These are phyloP conservation scores for Ciconia nigra DNA, from an alignment of 2,797 vertebrate species.

Conservation along the genomic window DNA sequence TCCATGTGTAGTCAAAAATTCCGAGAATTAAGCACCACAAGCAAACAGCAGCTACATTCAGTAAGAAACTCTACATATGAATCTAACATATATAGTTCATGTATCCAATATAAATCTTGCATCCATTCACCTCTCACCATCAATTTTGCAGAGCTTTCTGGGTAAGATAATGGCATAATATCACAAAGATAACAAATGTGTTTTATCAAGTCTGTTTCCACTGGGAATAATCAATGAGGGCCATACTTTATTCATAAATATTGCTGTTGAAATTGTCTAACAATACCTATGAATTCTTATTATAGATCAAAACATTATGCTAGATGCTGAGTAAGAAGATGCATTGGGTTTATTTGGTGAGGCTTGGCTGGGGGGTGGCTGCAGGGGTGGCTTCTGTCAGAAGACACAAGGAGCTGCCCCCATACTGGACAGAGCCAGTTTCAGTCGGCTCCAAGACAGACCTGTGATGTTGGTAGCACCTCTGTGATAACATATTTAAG, in stretches of 20 bases:
- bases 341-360: fast-evolving
- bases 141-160: background rate
- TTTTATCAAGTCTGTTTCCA: background rate
- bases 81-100: background rate
- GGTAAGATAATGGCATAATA: background rate
- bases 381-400: background rate
- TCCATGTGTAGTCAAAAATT: background rate
- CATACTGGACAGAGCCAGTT: background rate
- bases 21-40: background rate
- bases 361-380: background rate
- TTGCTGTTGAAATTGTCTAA: background rate
- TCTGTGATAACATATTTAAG: background rate
- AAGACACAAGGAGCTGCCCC: background rate
- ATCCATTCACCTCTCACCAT: background rate
- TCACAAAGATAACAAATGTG: background rate
- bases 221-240: background rate
- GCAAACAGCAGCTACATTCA: background rate
- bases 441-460: fast-evolving
- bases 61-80: background rate
- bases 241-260: background rate
- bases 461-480: fast-evolving
- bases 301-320: background rate
- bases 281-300: background rate
- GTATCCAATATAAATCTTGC: background rate
- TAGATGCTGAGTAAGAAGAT: background rate